Evolutionary conservation across 1,140 invertebrate genomes (phyloP).

Genomic region (Whitmania pigra): DNA sequence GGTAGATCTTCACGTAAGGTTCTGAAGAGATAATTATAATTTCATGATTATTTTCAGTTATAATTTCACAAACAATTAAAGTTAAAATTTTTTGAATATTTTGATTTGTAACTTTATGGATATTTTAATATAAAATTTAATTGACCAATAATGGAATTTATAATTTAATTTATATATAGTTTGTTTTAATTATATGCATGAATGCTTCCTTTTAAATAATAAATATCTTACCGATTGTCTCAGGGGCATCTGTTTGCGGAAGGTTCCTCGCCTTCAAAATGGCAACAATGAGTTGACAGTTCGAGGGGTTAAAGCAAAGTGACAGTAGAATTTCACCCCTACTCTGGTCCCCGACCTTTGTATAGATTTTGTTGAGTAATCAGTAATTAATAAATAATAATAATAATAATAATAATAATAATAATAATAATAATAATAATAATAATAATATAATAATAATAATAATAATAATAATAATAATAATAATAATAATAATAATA

Average conservation of each 20-base stretch:
- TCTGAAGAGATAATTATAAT: slow-evolving; percentile 45
- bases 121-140: no score
- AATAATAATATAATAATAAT: slow-evolving; percentile 5
- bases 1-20: slow-evolving; percentile 83
- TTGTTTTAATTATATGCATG: no score
- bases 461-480: background rate
- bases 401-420: background rate
- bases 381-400: background rate
- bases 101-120: no score
- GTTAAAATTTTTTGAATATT: no score
- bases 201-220: no score
- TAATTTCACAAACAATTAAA: no score
- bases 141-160: no score
- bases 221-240: slow-evolving; percentile 60
- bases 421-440: background rate
- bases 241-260: slow-evolving; percentile 68
- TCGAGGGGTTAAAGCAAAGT: slow-evolving; percentile 62
- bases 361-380: slow-evolving; percentile 14
- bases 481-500: background rate
- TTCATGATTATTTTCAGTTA: no score
- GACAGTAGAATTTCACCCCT: slow-evolving; percentile 63
- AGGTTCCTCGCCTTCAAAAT: slow-evolving; percentile 66
- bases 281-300: slow-evolving; percentile 63
- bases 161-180: background rate
- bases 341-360: slow-evolving; percentile 56